phyloP scores from a whole-genome alignment of 1,140 invertebrate species.

The Ganaspis sp. region DNA sequence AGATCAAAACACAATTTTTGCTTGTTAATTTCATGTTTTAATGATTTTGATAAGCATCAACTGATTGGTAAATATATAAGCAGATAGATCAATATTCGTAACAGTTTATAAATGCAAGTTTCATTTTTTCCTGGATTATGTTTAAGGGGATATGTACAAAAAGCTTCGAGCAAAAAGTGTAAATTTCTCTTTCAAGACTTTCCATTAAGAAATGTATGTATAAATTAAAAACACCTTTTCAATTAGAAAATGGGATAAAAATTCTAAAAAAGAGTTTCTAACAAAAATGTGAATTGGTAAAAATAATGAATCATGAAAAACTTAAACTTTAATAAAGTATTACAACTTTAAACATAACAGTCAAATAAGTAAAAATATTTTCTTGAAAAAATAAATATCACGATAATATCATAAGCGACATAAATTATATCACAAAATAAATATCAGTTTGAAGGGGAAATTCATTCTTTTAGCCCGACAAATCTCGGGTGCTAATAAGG shows the following conservation, averaged over 20 bases:
- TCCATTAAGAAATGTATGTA: neutral
- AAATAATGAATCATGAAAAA: too few species aligned
- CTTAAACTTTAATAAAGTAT: too few species aligned
- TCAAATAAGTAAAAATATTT: too few species aligned
- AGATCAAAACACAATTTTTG: neutral
- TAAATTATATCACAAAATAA: neutral
- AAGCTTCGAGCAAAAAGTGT: neutral
- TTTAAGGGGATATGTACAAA: constrained; percentile 13
- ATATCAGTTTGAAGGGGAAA: neutral
- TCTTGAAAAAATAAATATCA: too few species aligned
- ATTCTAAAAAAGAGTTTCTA: too few species aligned
- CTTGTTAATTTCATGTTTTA: neutral
- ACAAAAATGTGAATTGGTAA: too few species aligned
- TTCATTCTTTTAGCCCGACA: neutral
- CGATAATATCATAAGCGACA: too few species aligned
- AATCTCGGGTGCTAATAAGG: constrained; percentile 12
- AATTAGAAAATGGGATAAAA: too few species aligned
- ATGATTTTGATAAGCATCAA: neutral
- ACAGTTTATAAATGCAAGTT: neutral
- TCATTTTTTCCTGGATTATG: neutral
- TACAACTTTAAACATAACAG: too few species aligned
- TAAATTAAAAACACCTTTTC: too few species aligned
- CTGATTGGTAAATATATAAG: neutral
- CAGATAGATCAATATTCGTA: neutral
- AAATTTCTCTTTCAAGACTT: neutral